These are phyloP conservation scores for Iphiclides podalirius DNA, from an alignment of 2,888 invertebrate genomes.

Conservation along the genomic window DNA sequence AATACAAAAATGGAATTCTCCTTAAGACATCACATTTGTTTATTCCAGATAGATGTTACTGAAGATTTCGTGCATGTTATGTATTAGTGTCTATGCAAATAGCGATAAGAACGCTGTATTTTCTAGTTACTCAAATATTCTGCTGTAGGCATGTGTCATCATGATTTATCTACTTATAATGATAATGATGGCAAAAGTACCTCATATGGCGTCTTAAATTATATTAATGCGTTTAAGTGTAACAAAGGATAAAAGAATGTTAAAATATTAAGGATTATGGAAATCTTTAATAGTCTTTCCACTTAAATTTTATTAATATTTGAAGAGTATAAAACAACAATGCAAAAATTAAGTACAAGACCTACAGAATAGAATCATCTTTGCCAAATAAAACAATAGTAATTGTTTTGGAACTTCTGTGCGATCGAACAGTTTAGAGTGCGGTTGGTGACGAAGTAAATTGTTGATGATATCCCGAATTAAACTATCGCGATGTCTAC, in stretches of 20 bases:
- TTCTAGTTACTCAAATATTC: constrained; percentile 43
- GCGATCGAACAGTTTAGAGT: too few relatives aligned
- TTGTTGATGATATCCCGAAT: too few relatives aligned
- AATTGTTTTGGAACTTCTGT: too few relatives aligned
- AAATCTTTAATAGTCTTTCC: neutral
- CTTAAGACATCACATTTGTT: constrained; percentile 28
- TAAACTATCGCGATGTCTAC: too few relatives aligned
- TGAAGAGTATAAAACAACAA: too few relatives aligned
- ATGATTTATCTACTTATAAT: constrained; percentile 35
- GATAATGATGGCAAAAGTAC: constrained; percentile 51
- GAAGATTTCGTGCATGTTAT: constrained; percentile 47
- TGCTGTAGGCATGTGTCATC: constrained; percentile 39
- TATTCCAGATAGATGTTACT: constrained; percentile 27
- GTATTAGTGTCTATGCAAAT: constrained; percentile 62
- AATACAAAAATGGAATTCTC: constrained; percentile 1
- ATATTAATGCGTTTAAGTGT: neutral
- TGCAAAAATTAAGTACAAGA: too few relatives aligned
- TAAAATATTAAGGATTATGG: neutral
- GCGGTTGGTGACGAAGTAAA: too few relatives aligned
- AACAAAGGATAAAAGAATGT: neutral
- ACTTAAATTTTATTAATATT: too few relatives aligned
- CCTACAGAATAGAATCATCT: too few relatives aligned
- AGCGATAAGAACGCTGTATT: constrained; percentile 65
- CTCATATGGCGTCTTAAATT: constrained; percentile 17
- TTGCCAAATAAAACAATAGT: too few relatives aligned